Conservation (phyloP, 2,113 vertebrate genomes). For the western clawed frog (Xenopus tropicalis) region UCB_Xtro_10.0 CM004447.2:138294001-138294500, state of each 20-base stretch:
- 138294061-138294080: no score
- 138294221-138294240: constrained; percentile 16
- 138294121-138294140: background rate
- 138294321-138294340: constrained; percentile 24
- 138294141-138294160: constrained; percentile 15
- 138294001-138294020: no score
- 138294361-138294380: constrained; percentile 32
- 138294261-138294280: constrained; percentile 2
- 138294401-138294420: background rate
- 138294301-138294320: constrained; percentile 8
- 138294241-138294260: constrained; percentile 13
- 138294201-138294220: constrained; percentile 4
- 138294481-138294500: no score
- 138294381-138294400: constrained; percentile 7
- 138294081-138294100: no score
- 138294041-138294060: no score
- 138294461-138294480: background rate
- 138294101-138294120: no score
- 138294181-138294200: background rate
- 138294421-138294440: background rate
- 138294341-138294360: constrained; percentile 22
- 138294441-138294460: background rate
- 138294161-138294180: background rate
- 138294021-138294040: no score
- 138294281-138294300: constrained; percentile 38